Base-by-base conservation (phyloP, 2,113 vertebrate genomes). In the Sminthopsis crassicaudata region DNA sequence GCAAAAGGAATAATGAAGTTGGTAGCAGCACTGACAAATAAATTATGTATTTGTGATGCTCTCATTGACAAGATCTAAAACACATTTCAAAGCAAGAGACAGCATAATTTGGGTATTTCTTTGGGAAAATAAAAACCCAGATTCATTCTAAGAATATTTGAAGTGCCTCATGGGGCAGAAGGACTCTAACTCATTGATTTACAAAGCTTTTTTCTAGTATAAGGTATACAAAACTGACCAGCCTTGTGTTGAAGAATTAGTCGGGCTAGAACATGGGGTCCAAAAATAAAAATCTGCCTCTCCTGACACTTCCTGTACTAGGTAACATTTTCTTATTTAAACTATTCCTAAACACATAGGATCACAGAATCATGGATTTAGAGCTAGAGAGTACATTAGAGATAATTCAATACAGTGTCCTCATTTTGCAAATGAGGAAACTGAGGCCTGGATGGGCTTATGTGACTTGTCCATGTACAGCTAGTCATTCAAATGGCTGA, bases 31-130 rank as follows among this genome's bases (percentile, higher is more conserved):
- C 46, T 48, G 89, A 90, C 46, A 90, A 90, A 90, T 90, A 90
- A 90, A 90, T 90, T 46, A 90, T 90, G 48, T 90, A 90, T 90
- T 90, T 90, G 89, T 90, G 89, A 90, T 90, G 89, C 48, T 90
- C 89, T 46, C 90, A 54, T 91, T 51, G 46, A 91, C 30, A 96
- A 26, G 51, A 88, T 57, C 12, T 51, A 90, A 90, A 89, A 22
- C 48, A 67, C 26, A 91, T 90, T 76, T 95, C 54, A 91, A 93
- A 94, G 50, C 30, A 24, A 90, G 46, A 90, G 23, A 48, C 24
- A 94, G 46, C 48, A 76, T 57, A 93, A 84, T 51, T 2, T 76
- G 4, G 89, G 42, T 67, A 48, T 89, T n/a, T 96, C 30, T 90
- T 60, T 51, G 19, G 46, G 9, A 67, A 91, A 93, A 90, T 90